Evolutionary conservation across 2,888 invertebrate species (phyloP), one percentile per base, ranked within the genome.

Genomic region (Heliconius charithonia): DNA sequence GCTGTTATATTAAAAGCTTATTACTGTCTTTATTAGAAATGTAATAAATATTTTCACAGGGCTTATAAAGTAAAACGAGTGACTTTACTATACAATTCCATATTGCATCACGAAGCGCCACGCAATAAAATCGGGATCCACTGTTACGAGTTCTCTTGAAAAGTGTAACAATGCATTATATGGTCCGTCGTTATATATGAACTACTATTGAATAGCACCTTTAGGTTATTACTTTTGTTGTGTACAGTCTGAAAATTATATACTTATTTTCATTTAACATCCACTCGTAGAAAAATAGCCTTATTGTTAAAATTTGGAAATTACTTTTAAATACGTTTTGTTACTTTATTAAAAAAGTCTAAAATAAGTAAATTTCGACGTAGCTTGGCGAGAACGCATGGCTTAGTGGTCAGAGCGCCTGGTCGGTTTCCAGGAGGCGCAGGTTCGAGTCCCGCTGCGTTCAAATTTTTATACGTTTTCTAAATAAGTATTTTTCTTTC

Each of bases 81-180:
- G 81, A 81, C 81, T 81, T 82, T 79, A 81, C 66, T 86, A 85
- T 84, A 87, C 85, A 84, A 88, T 85, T 85, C 87, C 88, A 90
- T 90, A 91, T 86, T 91, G 90, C 91, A 88, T 86, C 86, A 83
- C 82, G 82, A 79, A 83, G 81, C 86, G 83, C 85, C 87, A 88
- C 88, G 93, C 92, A 93, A 93, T 93, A 93, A 93, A 92, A 91
- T 89, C 90, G 90, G 92, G 91, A 93, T 93, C 92, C 91, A 88
- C 92, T 89, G 92, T 90, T 92, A 92, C 91, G 90, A 91, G 89
- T 89, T 87, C 89, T 87, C 89, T 89, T 89, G 87, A 88, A 85
- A 88, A 88, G 85, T 88, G 85, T 89, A 92, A 92, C 92, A 93
- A 91, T 92, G 90, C 87, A 86, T 88, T 88, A 89, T 88, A 88